Evolutionary conservation across 2,888 invertebrate species (phyloP), one percentile per base, ranked within the genome.

Genomic region (Sphaeridia pumilis): DNA sequence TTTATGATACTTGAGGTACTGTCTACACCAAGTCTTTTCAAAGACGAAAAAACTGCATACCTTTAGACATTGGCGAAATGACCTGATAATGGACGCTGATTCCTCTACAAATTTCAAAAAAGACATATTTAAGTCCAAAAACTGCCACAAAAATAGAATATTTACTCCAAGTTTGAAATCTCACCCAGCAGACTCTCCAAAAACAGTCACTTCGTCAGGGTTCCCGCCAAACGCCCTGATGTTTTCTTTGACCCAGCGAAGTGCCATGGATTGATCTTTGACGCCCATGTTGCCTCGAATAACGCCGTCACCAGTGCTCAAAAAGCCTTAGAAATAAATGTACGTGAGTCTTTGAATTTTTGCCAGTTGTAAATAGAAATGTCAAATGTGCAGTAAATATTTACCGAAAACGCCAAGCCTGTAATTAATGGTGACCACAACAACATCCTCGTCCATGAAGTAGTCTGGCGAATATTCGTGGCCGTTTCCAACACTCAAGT

Each of bases 391-490:
- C 7, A 10, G 31, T 31, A 31, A 31, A 20, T 38, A 5, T 20
- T 49, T 38, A 49, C 49, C 49, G 10, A 49, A 31, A 2, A 22
- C 42, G 7, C 28, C 42, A 14, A 49, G 31, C 2, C 49, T 28
- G 21, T 49, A 49, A 20, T 49, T 43, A 7, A 34, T 43, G 7
- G 43, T 34, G 5, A 49, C 31, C 2, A 49, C 1, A 7, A 49
- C 12, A 2, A 49, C 49, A 43, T 49, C 49, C 25, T 43, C 31
- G 44, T 43, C 49, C 49, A 49, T 49, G 20, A 49, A 49, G n/a
- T 41, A 49, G 12, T 4, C n/a, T 2, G 49, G 41, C 20, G 27
- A 26, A 26, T 41, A 49, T 10, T 27, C n/a, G 2, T 25, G 24
- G 2, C 17, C 24, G 5, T 28, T 25, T 1, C 49, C 49, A 3